These are phyloP conservation scores for Theropithecus gelada DNA, from an alignment of 2,113 vertebrate species.

Conservation along the genomic window DNA sequence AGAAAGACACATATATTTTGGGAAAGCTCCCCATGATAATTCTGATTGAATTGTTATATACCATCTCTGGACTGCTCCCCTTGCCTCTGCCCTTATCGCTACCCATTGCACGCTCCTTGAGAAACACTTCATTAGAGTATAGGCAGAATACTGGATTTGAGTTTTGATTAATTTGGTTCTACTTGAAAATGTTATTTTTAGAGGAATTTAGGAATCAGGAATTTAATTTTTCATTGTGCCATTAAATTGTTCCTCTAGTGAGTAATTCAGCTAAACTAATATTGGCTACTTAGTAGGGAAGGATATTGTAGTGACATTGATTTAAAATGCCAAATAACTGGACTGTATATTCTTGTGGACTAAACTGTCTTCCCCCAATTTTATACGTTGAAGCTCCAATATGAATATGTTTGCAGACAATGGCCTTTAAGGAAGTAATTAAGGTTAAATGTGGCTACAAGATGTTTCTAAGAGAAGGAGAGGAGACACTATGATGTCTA, in stretches of 20 bases:
- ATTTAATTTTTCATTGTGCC: constrained; percentile 28
- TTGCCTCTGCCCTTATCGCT: background rate
- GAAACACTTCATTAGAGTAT: background rate
- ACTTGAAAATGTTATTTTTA: background rate
- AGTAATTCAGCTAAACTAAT: background rate
- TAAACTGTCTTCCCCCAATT: background rate
- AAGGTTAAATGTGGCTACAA: background rate
- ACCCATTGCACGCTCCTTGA: background rate
- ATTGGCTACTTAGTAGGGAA: background rate
- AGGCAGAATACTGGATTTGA: background rate
- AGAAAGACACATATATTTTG: background rate
- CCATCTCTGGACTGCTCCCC: background rate
- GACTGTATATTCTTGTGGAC: background rate
- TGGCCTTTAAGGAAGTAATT: background rate
- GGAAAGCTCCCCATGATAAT: background rate
- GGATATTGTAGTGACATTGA: background rate
- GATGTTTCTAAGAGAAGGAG: background rate
- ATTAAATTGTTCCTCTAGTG: background rate
- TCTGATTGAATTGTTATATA: background rate
- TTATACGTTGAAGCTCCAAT: background rate
- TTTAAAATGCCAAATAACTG: background rate
- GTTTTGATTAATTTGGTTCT: background rate
- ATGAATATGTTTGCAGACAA: background rate
- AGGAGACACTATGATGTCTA: background rate
- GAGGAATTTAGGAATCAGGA: background rate